These are phyloP conservation scores for Actinopyga echinites DNA, from an alignment of 53 echinoderm and acorn worm genomes.

Conservation along the genomic window DNA sequence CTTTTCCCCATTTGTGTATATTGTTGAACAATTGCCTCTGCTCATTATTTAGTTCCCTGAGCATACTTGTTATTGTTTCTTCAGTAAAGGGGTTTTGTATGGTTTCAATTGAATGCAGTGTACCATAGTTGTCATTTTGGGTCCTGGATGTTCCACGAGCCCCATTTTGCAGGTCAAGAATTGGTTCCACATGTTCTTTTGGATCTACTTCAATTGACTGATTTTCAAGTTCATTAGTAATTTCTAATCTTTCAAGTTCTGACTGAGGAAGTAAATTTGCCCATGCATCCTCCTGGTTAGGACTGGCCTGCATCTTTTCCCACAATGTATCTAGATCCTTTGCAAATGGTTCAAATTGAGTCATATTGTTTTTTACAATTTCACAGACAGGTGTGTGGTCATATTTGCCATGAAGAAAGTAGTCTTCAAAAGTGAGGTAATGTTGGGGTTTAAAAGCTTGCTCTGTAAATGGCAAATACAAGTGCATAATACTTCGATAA, in stretches of 20 bases:
- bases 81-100: not conserved
- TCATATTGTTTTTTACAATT: constrained; percentile 5
- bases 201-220: not conserved
- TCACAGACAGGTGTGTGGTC: not conserved
- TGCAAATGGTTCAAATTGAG: not conserved
- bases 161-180: not conserved
- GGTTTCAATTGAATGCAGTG: constrained; percentile 6
- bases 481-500: not conserved
- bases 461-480: constrained; percentile 6
- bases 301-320: constrained; percentile 1
- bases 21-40: constrained; percentile 10
- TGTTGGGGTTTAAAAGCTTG: not conserved
- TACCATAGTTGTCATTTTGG: too few relatives aligned
- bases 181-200: not conserved
- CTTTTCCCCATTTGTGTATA: not conserved
- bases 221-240: not conserved
- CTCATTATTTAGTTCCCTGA: not conserved
- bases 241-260: constrained; percentile 38
- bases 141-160: not conserved
- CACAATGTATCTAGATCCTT: not conserved
- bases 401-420: not conserved
- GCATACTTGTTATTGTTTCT: constrained; percentile 19
- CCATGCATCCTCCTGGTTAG: constrained; percentile 43
- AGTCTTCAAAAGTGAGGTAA: not conserved
- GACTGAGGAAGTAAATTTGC: constrained; percentile 38